Base-by-base conservation (phyloP, 2,113 vertebrate species). In the Calyptomena viridis region DNA sequence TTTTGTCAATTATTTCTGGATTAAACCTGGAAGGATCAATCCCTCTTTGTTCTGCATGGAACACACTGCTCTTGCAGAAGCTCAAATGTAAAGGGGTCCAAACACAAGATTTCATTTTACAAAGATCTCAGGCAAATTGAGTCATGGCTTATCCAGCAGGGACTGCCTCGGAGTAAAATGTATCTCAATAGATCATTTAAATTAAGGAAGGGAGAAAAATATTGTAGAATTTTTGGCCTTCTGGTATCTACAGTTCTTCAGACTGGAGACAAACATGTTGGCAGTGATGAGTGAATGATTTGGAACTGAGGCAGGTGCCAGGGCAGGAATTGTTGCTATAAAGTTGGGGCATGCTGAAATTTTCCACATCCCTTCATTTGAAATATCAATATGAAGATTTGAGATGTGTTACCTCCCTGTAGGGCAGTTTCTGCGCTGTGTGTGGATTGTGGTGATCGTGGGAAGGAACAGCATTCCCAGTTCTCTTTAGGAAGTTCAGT, bases 1-100 rank as follows among this genome's bases (percentile, higher is more conserved):
- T 88, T 95, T 93, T 77, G 63, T 59, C 67, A 69, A 53, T 90
- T 96, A 90, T 96, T 93, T 91, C 46, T 90, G 78, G 87, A 95
- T 93, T 95, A 97, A 95, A 67, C 24, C 14, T 19, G 12, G 73
- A 88, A 27, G 46, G 56, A 77, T 95, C 63, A 86, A 75, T 63
- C 66, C 39, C 35, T 23, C 81, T 68, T 87, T 94, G 78, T 91
- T 80, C 60, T 77, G 74, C 37, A 40, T 1, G 2, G 71, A 87
- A 22, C 44, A 28, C 6, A 30, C 1, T 2, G 77, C 52, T 92
- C 49, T 68, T 60, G 21, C 0, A 0, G 89, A 52, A 84, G 24
- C 83, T 84, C 46, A 81, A 24, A 55, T 39, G 17, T 2, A 3
- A 56, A 37, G 66, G 25, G 33, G 14, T 85, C 14, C 46, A 76